Evolutionary conservation across 2,797 vertebrate species (phyloP), one percentile per base, ranked within the genome.

Genomic region (Microchirus variegatus): DNA sequence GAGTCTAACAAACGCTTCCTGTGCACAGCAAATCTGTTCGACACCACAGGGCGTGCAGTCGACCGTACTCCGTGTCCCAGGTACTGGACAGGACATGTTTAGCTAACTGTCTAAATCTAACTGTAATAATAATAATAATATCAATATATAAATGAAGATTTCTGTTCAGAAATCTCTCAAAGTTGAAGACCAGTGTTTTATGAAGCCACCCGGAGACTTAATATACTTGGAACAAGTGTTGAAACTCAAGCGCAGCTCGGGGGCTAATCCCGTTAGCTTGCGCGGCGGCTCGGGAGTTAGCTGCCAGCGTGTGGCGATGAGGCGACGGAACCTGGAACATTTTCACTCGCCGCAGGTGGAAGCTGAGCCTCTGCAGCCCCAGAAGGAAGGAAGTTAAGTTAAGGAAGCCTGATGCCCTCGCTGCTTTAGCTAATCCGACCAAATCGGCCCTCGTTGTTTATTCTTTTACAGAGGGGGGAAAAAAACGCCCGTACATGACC

Each of bases 201-300:
- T 72, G 73, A n/a, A n/a, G 48, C 70, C 71, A 59, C 58, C 58
- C 59, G 60, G 79, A 82, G 70, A 70, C 72, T 71, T 81, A 71
- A 85, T 82, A 84, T n/a, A 82, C 72, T 81, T 75, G 31, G 8
- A 31, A 31, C 31, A 31, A 31, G 31, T 77, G 78, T 78, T 74
- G 68, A 80, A 88, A 79, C n/a, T n/a, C 70, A 70, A 88, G 81
- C 66, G 63, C 62, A 74, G 71, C 77, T 75, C 62, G 53, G 78
- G 77, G 77, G 66, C 65, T 83, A 79, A 88, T 89, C 84, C 71
- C 80, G 81, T 89, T 86, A 86, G 78, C 73, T 46, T 63, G 49
- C 40, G 1, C 70, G 56, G 53, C 48, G 66, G 63, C 75, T 67
- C 9, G 37, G 77, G 77, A 82, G 67, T 78, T 63, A 40, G 63